A percentile compares a stretch with the other conserved stretches of the same genome.
Evolutionary conservation across 2,113 vertebrate species (phyloP).

Genomic region (Peromyscus polionotus): DNA sequence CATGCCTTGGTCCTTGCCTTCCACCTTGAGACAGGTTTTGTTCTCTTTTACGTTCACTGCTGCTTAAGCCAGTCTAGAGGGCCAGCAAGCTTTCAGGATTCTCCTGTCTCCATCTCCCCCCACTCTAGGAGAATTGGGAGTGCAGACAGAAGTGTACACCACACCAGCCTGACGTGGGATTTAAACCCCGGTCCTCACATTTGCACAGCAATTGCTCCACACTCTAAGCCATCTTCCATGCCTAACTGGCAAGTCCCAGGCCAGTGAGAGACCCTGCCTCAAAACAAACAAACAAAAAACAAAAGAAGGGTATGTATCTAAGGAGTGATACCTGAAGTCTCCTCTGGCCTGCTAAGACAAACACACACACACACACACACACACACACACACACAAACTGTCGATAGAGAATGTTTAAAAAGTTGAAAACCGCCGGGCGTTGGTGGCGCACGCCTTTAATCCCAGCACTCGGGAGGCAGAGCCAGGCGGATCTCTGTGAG

Average conservation of each 20-base stretch:
- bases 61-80: too few species aligned
- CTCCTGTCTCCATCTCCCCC: background rate
- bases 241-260: background rate
- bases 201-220: too few species aligned
- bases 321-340: background rate
- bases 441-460: too few species aligned
- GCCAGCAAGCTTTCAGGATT: background rate
- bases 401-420: background rate
- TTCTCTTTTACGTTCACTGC: background rate
- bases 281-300: background rate
- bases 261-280: background rate
- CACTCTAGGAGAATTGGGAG: background rate
- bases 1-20: background rate
- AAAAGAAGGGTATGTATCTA: background rate
- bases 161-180: background rate
- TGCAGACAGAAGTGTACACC: too few species aligned
- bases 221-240: background rate
- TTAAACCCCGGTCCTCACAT: background rate
- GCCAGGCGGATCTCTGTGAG: too few species aligned
- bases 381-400: background rate
- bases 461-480: too few species aligned
- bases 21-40: background rate
- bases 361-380: background rate
- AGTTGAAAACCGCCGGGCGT: slow-evolving; percentile 1
- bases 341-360: background rate